Evolutionary conservation across 2,797 vertebrate species (phyloP).

Genomic region (Cryptoblepharus egeriae): DNA sequence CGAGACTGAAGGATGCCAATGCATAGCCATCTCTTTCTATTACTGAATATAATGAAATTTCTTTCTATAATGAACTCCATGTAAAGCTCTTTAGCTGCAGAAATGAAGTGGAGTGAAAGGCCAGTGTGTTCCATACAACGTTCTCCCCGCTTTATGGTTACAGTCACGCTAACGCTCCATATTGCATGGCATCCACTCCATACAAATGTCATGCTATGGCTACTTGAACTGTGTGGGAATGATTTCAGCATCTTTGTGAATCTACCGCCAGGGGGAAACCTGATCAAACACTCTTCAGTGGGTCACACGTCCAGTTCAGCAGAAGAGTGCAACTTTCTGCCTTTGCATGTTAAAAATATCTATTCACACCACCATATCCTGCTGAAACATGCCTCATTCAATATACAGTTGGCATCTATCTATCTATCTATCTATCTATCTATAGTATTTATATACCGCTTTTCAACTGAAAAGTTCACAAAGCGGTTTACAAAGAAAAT

Average conservation of each 20-base stretch:
- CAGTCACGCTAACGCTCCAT: neutral
- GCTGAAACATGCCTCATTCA: slow-evolving; percentile 53
- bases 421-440: too few relatives aligned
- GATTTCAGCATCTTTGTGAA: slow-evolving; percentile 36
- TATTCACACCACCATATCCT: slow-evolving; percentile 54
- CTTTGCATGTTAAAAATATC: slow-evolving; percentile 45
- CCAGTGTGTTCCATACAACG: too few relatives aligned
- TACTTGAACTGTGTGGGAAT: neutral
- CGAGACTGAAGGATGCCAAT: too few relatives aligned
- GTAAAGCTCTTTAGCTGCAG: neutral
- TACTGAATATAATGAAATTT: too few relatives aligned
- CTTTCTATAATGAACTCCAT: neutral
- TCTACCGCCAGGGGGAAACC: slow-evolving; percentile 71
- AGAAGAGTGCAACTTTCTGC: slow-evolving; percentile 40
- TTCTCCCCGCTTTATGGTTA: neutral
- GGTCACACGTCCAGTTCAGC: slow-evolving; percentile 53
- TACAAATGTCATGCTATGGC: neutral
- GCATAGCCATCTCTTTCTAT: too few relatives aligned
- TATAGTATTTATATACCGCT: too few relatives aligned
- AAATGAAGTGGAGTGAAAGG: neutral
- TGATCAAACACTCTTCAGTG: slow-evolving; percentile 56
- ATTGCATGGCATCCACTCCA: neutral
- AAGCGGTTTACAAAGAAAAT: too few relatives aligned
- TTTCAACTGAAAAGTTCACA: too few relatives aligned
- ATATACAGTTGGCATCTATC: slow-evolving; percentile 56